Percentiles rank a stretch among this genome's conserved stretches.
Conservation (phyloP, 2,888 invertebrate genomes). For the Lysandra bellargus region DNA sequence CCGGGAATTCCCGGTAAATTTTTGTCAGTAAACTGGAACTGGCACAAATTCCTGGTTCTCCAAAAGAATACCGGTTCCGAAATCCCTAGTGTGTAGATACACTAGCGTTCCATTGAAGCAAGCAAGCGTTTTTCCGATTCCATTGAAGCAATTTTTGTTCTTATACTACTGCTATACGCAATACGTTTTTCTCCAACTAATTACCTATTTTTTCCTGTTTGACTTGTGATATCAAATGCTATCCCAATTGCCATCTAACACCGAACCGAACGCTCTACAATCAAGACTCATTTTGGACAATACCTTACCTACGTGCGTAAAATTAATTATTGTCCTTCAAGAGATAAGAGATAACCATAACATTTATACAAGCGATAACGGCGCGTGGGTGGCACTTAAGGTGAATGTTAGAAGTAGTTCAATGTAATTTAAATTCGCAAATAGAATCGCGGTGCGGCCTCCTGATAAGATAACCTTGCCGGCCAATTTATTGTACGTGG, state of each 20-base stretch:
- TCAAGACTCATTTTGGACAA: neutral
- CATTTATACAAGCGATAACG: slow-evolving; percentile 24
- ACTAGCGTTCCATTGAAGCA: no score
- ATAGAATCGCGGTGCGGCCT: slow-evolving; percentile 46
- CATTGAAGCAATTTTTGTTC: no score
- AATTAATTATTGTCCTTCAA: neutral
- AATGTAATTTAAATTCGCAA: slow-evolving; percentile 37
- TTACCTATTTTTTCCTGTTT: no score
- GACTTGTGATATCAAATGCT: no score
- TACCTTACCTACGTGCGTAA: neutral
- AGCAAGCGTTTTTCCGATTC: no score
- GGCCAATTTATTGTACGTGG: slow-evolving; percentile 68
- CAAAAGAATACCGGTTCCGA: no score
- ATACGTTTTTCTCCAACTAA: no score
- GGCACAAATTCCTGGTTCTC: no score
- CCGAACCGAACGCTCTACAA: neutral
- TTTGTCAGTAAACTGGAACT: no score
- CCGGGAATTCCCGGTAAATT: no score
- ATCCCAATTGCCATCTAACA: neutral
- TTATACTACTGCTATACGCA: no score
- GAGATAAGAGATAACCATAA: slow-evolving; percentile 8
- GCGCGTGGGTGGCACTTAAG: slow-evolving; percentile 29
- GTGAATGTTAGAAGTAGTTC: slow-evolving; percentile 31
- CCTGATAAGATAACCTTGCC: slow-evolving; percentile 80
- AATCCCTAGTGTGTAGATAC: no score